Evolutionary conservation across 2,113 vertebrate genomes (phyloP).

Genomic region (Indicator maculatus): DNA sequence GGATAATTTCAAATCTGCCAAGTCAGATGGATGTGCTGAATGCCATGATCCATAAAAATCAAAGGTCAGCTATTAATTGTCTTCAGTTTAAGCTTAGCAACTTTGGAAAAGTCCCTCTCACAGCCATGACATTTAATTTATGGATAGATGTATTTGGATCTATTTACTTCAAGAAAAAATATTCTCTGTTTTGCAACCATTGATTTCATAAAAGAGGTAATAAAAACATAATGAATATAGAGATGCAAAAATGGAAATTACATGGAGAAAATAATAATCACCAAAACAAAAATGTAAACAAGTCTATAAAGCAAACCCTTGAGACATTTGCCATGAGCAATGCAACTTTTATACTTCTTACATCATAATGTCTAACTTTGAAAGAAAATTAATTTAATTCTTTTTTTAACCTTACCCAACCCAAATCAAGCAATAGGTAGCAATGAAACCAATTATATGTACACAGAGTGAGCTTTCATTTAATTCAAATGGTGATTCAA

Average conservation of each 20-base stretch:
- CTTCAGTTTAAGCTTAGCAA: conserved; percentile 25
- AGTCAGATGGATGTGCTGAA: conserved; percentile 24
- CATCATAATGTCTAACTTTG: conserved; percentile 71
- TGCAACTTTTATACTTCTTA: conserved; percentile 70
- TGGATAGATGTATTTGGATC: conserved; percentile 18
- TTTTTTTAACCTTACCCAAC: conserved; percentile 64
- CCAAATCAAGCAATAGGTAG: conserved; percentile 68
- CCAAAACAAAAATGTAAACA: conserved; percentile 78
- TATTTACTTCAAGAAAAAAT: conserved; percentile 45
- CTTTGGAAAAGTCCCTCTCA: conserved; percentile 29
- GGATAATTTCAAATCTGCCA: conserved; percentile 45
- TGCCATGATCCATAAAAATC: not conserved
- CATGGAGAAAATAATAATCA: conserved; percentile 73
- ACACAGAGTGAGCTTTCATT: conserved; percentile 50
- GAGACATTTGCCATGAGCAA: conserved; percentile 69
- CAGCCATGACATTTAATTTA: conserved; percentile 49
- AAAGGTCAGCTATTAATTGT: conserved; percentile 64
- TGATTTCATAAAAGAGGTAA: conserved; percentile 72
- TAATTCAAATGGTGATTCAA: conserved; percentile 46
- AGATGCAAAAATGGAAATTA: conserved; percentile 72
- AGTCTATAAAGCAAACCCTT: conserved; percentile 77
- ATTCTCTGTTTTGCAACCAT: conserved; percentile 44
- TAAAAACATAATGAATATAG: conserved; percentile 75
- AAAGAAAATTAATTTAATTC: conserved; percentile 76
- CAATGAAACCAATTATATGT: conserved; percentile 55